These are phyloP conservation scores for Catajapyx aquilonaris DNA, from an alignment of 1,140 invertebrate species.

Conservation along the genomic window DNA sequence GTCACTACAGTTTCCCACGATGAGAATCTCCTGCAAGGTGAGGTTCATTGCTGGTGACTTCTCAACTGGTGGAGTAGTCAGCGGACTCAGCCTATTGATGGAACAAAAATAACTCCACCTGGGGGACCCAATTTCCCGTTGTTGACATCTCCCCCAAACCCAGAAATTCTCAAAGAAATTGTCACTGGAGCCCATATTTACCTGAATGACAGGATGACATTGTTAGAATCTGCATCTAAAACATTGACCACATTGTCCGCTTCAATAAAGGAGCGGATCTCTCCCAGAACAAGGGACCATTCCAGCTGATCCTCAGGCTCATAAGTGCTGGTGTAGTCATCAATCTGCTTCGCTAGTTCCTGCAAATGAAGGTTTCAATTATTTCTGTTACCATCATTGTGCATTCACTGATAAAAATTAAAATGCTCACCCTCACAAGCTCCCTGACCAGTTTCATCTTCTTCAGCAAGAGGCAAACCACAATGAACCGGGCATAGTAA, in stretches of 20 bases:
- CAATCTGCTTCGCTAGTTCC: slow-evolving; percentile 74
- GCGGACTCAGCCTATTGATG: slow-evolving; percentile 54
- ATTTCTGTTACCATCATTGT: too few relatives aligned
- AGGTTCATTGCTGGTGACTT: slow-evolving; percentile 66
- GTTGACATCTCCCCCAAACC: too few relatives aligned
- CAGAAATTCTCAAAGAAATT: too few relatives aligned
- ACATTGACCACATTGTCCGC: slow-evolving; percentile 76
- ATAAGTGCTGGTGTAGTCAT: slow-evolving; percentile 85
- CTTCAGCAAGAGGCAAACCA: slow-evolving; percentile 82
- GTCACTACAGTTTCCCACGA: slow-evolving; percentile 80
- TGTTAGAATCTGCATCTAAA: slow-evolving; percentile 64
- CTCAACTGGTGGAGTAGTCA: slow-evolving; percentile 71
- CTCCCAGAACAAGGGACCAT: slow-evolving; percentile 83
- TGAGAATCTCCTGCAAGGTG: slow-evolving; percentile 79
- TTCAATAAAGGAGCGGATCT: slow-evolving; percentile 87
- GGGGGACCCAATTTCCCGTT: too few relatives aligned
- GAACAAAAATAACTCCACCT: too few relatives aligned
- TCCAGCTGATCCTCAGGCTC: slow-evolving; percentile 92
- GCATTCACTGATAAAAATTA: not conserved
- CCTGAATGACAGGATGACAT: slow-evolving; percentile 62
- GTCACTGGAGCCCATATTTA: too few relatives aligned
- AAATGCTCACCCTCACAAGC: slow-evolving; percentile 41
- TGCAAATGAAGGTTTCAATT: slow-evolving; percentile 15
- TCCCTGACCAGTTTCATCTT: slow-evolving; percentile 86
- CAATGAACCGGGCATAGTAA: slow-evolving; percentile 92